These are phyloP conservation scores for Chromis chromis DNA, from an alignment of 2,797 vertebrate genomes.

Conservation along the genomic window DNA sequence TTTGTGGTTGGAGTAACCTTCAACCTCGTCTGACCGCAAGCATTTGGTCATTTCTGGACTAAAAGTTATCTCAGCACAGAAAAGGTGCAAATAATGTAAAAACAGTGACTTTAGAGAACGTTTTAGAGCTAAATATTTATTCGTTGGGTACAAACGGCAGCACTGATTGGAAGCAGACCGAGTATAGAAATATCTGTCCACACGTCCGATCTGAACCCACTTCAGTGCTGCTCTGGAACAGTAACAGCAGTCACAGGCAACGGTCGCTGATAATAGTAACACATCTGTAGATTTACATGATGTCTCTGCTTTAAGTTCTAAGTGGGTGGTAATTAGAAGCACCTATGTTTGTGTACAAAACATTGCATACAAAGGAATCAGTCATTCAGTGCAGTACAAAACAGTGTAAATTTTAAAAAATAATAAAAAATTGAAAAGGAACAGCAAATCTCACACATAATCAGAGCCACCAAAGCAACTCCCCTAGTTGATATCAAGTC, in stretches of 20 bases:
- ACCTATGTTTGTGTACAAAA: slow-evolving; percentile 69
- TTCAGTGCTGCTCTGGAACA: slow-evolving; percentile 62
- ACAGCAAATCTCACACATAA: slow-evolving; percentile 72
- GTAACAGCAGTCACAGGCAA: slow-evolving; percentile 84
- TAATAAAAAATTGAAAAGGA: slow-evolving; percentile 11
- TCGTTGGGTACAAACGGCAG: slow-evolving; percentile 55
- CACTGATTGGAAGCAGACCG: slow-evolving; percentile 58
- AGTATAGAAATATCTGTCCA: slow-evolving; percentile 20
- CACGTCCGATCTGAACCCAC: slow-evolving; percentile 43
- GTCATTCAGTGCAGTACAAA: slow-evolving; percentile 77
- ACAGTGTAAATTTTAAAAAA: slow-evolving; percentile 60
- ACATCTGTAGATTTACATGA: slow-evolving; percentile 60
- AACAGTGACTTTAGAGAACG: slow-evolving; percentile 45
- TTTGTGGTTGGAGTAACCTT: slow-evolving; percentile 10
- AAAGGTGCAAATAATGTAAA: slow-evolving; percentile 56
- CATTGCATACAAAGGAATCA: slow-evolving; percentile 50
- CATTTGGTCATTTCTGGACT: slow-evolving; percentile 13
- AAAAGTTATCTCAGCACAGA: slow-evolving; percentile 25
- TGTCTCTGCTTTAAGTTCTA: slow-evolving; percentile 49
- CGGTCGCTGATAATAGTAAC: slow-evolving; percentile 54
- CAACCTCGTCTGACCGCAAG: slow-evolving; percentile 27
- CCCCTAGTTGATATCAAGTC: slow-evolving; percentile 44
- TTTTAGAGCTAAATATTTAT: slow-evolving; percentile 55
- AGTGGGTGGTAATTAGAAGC: slow-evolving; percentile 66
- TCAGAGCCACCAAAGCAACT: slow-evolving; percentile 53